Percentiles rank a stretch among this genome's conserved stretches.
These are phyloP conservation scores for Athalia rosae DNA, from an alignment of 2,888 invertebrate species.

Conservation along the genomic window DNA sequence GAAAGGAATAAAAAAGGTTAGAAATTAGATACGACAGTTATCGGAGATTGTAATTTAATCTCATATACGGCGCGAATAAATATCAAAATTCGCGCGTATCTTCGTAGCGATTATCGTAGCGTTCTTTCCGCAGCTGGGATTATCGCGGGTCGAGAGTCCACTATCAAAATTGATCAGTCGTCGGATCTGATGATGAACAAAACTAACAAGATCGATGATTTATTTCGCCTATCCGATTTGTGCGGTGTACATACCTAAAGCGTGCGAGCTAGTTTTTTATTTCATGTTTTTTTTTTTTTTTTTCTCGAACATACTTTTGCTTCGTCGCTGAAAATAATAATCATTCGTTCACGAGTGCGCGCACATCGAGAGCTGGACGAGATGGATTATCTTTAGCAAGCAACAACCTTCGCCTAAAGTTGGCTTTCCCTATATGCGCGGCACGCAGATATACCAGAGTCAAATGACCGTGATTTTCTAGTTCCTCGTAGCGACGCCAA, in stretches of 20 bases:
- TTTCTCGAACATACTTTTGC: neutral
- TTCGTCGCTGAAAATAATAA: conserved; percentile 26
- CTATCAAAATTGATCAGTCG: conserved; percentile 4
- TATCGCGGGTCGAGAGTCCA: conserved; percentile 32
- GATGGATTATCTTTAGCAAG: conserved; percentile 34
- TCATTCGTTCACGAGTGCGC: neutral
- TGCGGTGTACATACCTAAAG: too few species aligned
- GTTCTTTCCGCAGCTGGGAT: conserved; percentile 14
- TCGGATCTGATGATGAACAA: neutral
- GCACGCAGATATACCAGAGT: neutral
- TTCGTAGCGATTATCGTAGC: neutral
- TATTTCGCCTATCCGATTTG: too few species aligned
- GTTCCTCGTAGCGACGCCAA: conserved; percentile 41
- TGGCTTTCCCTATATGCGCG: conserved; percentile 31
- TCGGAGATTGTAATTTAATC: conserved; percentile 1
- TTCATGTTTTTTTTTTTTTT: neutral
- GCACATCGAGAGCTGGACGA: neutral
- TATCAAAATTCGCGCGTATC: neutral
- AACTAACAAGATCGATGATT: too few species aligned
- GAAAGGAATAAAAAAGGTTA: neutral
- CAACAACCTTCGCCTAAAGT: conserved; percentile 40
- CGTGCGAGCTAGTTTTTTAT: neutral
- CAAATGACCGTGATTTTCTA: conserved; percentile 35
- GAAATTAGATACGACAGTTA: neutral
- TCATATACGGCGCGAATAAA: neutral